Base-by-base conservation (phyloP, 2,888 invertebrate species). In the Nineta flava region DNA sequence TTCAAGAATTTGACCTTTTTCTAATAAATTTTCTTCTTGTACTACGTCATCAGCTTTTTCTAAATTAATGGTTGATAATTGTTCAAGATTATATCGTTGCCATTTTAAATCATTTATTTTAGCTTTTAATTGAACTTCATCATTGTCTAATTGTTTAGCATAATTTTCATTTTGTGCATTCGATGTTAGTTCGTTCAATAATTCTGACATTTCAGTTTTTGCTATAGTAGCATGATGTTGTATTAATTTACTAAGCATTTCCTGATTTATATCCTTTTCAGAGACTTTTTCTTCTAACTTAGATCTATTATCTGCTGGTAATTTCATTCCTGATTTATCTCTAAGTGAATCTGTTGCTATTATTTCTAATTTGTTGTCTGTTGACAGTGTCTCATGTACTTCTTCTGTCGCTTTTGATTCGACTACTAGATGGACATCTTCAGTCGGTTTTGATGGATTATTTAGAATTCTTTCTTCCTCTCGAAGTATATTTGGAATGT, bases 101-200 rank as follows among this genome's bases (percentile, higher is more conserved):
- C 48, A 32, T 48, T 51, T 45, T 45, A n/a, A 54, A 40, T 17
- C 48, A 21, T 50, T 51, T 47, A 49, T 31, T 32, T 43, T 32
- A 47, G 15, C 32, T 46, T 46, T 50, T 52, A 47, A 38, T 48
- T 48, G 12, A 32, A 32, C n/a, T 50, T 35, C 15, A 3, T 40
- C 38, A 47, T 34, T 48, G 34, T 31, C 21, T 5, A 57, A 21
- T 26, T 53, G 52, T 46, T 48, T 6, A 7, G 17, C 9, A 57
- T 15, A 15, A 56, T 54, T 44, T 55, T 47, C 13, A 59, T 12
- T 52, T 51, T 55, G 26, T 26, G 26, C 26, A 26, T 26, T 26
- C 26, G 43, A 1, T 52, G 48, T 42, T 21, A 49, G 9, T 12
- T 49, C 48, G 31, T 45, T 43, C 7, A 34, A n/a, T 13, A 51